Base-by-base conservation (phyloP, 2,888 invertebrate species). In the Malthinus flaveolus region DNA sequence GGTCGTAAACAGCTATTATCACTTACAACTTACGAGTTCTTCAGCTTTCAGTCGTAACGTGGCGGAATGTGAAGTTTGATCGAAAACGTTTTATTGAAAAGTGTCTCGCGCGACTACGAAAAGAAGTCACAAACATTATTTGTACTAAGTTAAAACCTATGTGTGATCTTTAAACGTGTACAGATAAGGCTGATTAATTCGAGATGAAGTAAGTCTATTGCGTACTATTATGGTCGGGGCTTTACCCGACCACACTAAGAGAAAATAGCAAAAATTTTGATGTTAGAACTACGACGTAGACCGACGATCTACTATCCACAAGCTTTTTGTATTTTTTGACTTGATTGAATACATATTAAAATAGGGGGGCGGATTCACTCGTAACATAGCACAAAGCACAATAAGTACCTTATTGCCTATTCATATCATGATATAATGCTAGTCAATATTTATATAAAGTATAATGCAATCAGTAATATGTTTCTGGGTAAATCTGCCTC, bases 1-100 rank as follows among this genome's bases (percentile, higher is more conserved):
- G 61, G 83, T 83, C 46, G 76, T 88, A 42, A 85, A 84, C 62
- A 81, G 83, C 32, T 85, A 87, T 73, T 84, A 82, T 72, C 80
- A 81, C 62, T 78, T 87, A 39, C 75, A 78, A 63, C 71, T 79
- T 11, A 73, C 76, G 53, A 80, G 80, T 60, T 82, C 84, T 34
- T 79, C 81, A 58, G 79, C 79, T 57, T 45, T 55, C 39, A 83
- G 84, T 45, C 73, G 75, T 66, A 79, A 79, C 63, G 73, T 78
- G 45, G 76, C 76, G 55, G 78, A 79, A 69, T 79, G 79, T 68
- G 77, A 69, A 63, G 66, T 66, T 50, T 61, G 61, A 61, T 51
- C 32, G 44, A 11, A 33, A 32, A 34, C 37, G 44, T 34, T 9
- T 13, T 15, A 48, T 48, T 13, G 23, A 23, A 32, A 48, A 48